Base-by-base conservation (phyloP, 92 coral and sea anemone species). In the Porites cylindrica region DNA sequence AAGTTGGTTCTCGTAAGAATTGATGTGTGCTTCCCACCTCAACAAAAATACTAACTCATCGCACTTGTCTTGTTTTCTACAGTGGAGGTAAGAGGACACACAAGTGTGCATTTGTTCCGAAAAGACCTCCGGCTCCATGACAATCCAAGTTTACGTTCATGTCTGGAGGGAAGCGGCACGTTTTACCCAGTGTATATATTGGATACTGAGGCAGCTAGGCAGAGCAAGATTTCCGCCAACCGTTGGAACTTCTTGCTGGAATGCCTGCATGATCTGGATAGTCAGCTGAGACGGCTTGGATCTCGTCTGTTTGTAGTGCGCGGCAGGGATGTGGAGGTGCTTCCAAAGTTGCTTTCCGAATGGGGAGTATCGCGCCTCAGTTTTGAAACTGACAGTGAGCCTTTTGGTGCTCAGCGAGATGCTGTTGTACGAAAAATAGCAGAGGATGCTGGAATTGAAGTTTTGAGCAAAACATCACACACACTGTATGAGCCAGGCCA, bases 71-170 rank as follows among this genome's bases (percentile, higher is more conserved):
- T 56, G 43, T 16, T 75, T 52, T 2, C 29, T 51, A 4, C 54
- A 88, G 91, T 75, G 71, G 68, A 76, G 18, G 74, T 68, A 38
- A 67, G 78, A 19, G 88, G 95, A 29, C 83, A 47, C 66, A 90
- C 84, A 6, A 89, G 93, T 70, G 51, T 95, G 81, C 98, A 95
- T 78, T 95, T 96, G 96, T 95, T 95, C 73, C 88, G 94, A 60
- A 95, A 95, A 76, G 96, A 95, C 76, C 91, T 95, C 51, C 90
- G 98, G 56, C 89, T 95, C 53, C 98, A 95, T 59, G 98, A 95
- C 93, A 95, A 95, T 74, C 98, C 98, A 50, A 89, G 95, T 17
- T 93, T 95, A 19, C 59, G 87, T 63, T 88, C 92, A 56, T 92
- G 96, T 10, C 20, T 93, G 75, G 70, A 85, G 12, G 85, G 86